A percentile compares a stretch with the other conserved stretches of the same genome.
Evolutionary conservation across 1,140 invertebrate species (phyloP).

Genomic region (Triops longicaudatus): DNA sequence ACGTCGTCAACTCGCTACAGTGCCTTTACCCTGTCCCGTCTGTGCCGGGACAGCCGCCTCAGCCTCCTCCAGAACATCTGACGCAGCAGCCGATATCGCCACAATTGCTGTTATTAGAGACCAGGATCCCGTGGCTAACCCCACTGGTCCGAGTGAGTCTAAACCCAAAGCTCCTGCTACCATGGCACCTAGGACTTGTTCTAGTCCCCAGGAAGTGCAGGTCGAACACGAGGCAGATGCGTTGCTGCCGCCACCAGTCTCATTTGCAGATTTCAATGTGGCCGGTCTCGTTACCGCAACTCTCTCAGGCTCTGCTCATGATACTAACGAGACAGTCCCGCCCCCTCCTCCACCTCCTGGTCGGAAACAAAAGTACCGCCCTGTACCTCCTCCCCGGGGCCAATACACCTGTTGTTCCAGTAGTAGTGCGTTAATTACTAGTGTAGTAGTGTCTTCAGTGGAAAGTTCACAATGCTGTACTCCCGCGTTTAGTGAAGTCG

Average conservation of each 20-base stretch:
- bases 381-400: background rate
- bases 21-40: background rate
- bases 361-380: background rate
- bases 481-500: background rate
- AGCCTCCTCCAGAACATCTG: background rate
- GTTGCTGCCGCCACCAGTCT: slow-evolving; percentile 23
- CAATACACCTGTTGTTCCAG: background rate
- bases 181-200: background rate
- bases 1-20: slow-evolving; percentile 1
- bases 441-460: background rate
- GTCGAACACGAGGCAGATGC: slow-evolving; percentile 3
- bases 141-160: background rate
- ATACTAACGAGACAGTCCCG: background rate
- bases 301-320: background rate
- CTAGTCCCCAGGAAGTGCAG: background rate
- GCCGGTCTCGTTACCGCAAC: background rate
- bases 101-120: background rate
- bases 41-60: background rate
- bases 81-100: background rate
- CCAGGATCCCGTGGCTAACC: background rate
- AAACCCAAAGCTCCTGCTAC: background rate
- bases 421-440: background rate
- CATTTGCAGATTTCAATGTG: slow-evolving; percentile 22
- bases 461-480: background rate
- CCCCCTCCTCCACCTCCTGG: background rate